Base-by-base conservation (phyloP, 2,888 invertebrate genomes). In the Callinectes sapidus region DNA sequence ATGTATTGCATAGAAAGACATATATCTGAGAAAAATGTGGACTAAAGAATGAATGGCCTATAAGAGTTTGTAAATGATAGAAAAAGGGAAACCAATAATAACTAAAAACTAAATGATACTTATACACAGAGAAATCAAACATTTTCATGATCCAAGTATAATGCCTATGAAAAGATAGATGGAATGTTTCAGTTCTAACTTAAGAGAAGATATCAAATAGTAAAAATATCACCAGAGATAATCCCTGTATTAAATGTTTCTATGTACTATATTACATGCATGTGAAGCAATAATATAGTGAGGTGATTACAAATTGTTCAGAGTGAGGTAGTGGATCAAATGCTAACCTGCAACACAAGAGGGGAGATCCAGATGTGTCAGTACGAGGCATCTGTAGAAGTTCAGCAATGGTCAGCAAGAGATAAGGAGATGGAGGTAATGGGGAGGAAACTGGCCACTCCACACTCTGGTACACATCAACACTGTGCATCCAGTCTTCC, bases 291-390 rank as follows among this genome's bases (percentile, higher is more conserved):
- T 61, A 61, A 23, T 18, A 23, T 61, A 23, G 23, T 23, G 23
- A 18, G 23, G 61, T 61, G 18, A 18, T 61, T 23, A 61, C 23
- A 23, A 61, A 23, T 61, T 2, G 6, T 5, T 23, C 6, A 71
- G 28, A 13, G 28, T n/a, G n/a, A n/a, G n/a, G n/a, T n/a, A n/a
- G 55, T 13, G 35, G 10, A 8, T 18, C 54, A 55, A 32, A 28
- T n/a, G 10, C 88, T 55, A 35, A 88, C 88, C 88, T 71, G 71
- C 71, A 71, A 71, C 88, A 89, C 18, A 89, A 10, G 5, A 89
- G 35, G 16, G 66, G 61, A 35, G 89, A 66, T 32, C 89, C 89
- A 89, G 89, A 8, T 13, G 48, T 71, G 35, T 32, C 10, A 0
- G 16, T 13, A n/a, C 42, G 66, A 28, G 61, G 89, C n/a, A 71